Evolutionary conservation across 2,888 invertebrate species (phyloP), one percentile per base, ranked within the genome.

Genomic region (Nebria brevicollis): DNA sequence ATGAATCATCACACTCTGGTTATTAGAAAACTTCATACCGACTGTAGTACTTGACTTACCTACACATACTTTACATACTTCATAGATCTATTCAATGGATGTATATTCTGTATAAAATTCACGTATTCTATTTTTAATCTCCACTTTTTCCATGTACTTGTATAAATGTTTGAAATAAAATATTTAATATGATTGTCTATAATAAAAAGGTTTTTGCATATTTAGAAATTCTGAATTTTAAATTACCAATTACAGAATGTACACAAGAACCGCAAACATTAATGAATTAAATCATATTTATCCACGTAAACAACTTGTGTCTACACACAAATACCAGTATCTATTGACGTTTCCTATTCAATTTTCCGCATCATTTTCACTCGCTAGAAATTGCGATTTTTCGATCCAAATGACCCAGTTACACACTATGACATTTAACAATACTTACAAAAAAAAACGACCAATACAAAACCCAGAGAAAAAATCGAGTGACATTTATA

Each of bases 331-430:
- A 54, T 54, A 54, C 54, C 54, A 54, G 13, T 54, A 54, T 54
- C 54, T 54, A 54, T 54, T 54, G 54, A 54, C 54, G 54, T 54
- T 54, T 54, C 54, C 54, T 54, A 54, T 54, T 54, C 54, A 54
- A 54, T 54, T 54, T 54, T 54, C 54, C 54, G 54, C 54, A 13
- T 54, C 54, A 54, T 54, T 54, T 54, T 54, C 54, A 6, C 54
- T 13, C 54, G 54, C 7, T 54, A 13, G 13, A 54, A 54, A 54
- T 54, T 8, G 54, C 54, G 54, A 54, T 54, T 54, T 54, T 54
- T 54, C 54, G 54, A 54, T 54, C 54, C 54, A 54, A 13, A 54
- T 54, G 54, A 54, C 54, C 54, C 54, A 54, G 54, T 54, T 54
- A 54, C 54, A 54, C 54, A 54, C 54, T 54, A 54, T 54, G 54